phyloP scores from a whole-genome alignment of 2,113 vertebrate genomes.

The Grantiella picta region DNA sequence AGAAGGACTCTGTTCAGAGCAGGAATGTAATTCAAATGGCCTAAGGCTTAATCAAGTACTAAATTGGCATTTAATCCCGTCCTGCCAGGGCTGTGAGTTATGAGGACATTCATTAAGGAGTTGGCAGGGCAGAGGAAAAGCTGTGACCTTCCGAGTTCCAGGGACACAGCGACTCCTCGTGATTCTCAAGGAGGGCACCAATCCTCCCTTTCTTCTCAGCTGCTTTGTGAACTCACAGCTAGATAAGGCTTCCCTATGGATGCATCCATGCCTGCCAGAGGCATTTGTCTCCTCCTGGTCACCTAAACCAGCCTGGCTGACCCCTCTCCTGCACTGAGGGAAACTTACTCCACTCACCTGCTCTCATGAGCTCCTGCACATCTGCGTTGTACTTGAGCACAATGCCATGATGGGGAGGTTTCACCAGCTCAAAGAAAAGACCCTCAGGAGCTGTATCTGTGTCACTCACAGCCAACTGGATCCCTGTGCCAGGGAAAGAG shows the following conservation, averaged over 20 bases:
- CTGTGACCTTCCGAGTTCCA: not conserved
- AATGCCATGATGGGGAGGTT: constrained; percentile 80
- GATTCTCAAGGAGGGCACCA: not conserved
- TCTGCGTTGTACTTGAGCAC: constrained; percentile 73
- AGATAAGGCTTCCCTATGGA: not conserved
- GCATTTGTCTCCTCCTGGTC: not conserved
- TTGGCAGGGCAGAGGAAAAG: not conserved
- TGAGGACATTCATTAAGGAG: not conserved
- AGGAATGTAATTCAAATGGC: not conserved
- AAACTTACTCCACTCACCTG: constrained; percentile 72
- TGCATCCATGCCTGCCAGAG: not conserved
- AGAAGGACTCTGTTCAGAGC: not conserved
- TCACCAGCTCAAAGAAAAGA: constrained; percentile 88
- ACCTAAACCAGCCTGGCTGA: not conserved
- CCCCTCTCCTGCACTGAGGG: not conserved
- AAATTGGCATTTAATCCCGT: not conserved
- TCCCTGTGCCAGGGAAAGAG: constrained; percentile 56
- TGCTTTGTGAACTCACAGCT: not conserved
- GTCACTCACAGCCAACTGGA: constrained; percentile 81
- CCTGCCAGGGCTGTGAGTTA: not conserved
- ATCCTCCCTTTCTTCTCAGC: not conserved
- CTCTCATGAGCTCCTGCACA: constrained; percentile 70
- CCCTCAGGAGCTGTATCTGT: constrained; percentile 79
- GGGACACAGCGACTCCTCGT: fast-evolving
- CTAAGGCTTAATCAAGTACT: not conserved